These are phyloP conservation scores for Chromis chromis DNA, from an alignment of 2,797 vertebrate species.

Conservation along the genomic window DNA sequence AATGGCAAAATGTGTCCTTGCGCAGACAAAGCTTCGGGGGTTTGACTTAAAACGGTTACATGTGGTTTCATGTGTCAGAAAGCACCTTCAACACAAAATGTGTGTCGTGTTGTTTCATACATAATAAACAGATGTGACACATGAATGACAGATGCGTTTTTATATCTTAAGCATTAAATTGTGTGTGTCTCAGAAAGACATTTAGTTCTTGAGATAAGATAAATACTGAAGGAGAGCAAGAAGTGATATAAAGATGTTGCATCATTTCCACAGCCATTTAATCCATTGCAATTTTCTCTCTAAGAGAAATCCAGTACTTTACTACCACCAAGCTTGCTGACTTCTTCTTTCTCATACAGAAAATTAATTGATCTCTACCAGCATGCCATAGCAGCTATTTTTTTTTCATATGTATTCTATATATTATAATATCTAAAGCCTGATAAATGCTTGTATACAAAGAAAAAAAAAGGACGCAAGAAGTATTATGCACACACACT, in stretches of 20 bases:
- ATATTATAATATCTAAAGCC: neutral
- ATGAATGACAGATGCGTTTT: slow-evolving; percentile 29
- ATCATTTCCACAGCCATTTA: slow-evolving; percentile 1
- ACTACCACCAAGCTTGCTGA: slow-evolving; percentile 14
- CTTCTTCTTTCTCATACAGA: slow-evolving; percentile 21
- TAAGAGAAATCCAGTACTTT: neutral
- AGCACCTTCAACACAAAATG: slow-evolving; percentile 15
- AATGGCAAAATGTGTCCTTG: slow-evolving; percentile 9
- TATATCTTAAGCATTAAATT: slow-evolving; percentile 14
- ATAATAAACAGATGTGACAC: slow-evolving; percentile 33
- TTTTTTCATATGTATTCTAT: neutral
- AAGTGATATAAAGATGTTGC: slow-evolving; percentile 2
- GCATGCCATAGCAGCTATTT: neutral
- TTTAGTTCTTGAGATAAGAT: neutral
- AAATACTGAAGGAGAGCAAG: slow-evolving; percentile 6
- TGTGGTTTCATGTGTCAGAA: slow-evolving; percentile 16
- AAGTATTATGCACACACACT: neutral
- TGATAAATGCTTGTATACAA: slow-evolving; percentile 14
- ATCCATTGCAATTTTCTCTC: slow-evolving; percentile 18
- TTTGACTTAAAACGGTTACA: slow-evolving; percentile 9
- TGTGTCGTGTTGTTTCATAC: slow-evolving; percentile 28
- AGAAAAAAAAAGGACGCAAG: neutral
- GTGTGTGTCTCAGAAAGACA: slow-evolving; percentile 9
- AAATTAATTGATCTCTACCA: slow-evolving; percentile 23
- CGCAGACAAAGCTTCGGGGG: neutral